Evolutionary conservation across 2,888 invertebrate species (phyloP), one percentile per base, ranked within the genome.

Genomic region (Epicampocera succincta): DNA sequence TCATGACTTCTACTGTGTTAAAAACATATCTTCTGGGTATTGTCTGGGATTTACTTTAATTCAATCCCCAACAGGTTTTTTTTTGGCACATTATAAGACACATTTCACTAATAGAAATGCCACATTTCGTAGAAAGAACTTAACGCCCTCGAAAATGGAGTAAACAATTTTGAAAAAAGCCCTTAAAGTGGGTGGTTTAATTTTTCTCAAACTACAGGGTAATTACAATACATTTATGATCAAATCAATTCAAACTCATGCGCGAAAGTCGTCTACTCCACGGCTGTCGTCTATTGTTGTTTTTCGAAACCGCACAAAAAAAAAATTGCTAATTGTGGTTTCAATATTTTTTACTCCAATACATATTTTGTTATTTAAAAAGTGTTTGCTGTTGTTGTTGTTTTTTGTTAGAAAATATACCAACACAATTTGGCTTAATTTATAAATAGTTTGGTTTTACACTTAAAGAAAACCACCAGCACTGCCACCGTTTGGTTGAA

Each of bases 271-370:
- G 65, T 56, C 58, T 75, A 29, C 15, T 52, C 17, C 58, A 17
- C 58, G 15, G 60, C 42, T 19, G 9, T 29, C 5, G n/a, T 9
- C 29, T 58, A 42, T 75, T 68, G 56, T 61, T 52, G 38, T 44
- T 68, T 76, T 76, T 61, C 33, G 13, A 69, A 71, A 80, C 71
- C 80, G 42, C 71, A 75, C 46, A 66, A 58, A 66, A 58, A 48
- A 80, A 73, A 80, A 46, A 71, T 65, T 76, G 76, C 65, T 60
- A 80, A 72, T 80, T 75, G 80, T 68, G 75, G 75, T 75, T 73
- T 52, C 19, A 42, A 40, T 68, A 9, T 63, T 58, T 48, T 61
- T 40, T 44, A 50, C 52, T 66, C 56, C 29, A 44, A 75, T 61
- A 65, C 50, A 33, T 33, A 33, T 33, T 58, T 65, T 58, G 13